Evolutionary conservation across 1,140 invertebrate genomes (phyloP).

Genomic region (Tetraneura akinire): DNA sequence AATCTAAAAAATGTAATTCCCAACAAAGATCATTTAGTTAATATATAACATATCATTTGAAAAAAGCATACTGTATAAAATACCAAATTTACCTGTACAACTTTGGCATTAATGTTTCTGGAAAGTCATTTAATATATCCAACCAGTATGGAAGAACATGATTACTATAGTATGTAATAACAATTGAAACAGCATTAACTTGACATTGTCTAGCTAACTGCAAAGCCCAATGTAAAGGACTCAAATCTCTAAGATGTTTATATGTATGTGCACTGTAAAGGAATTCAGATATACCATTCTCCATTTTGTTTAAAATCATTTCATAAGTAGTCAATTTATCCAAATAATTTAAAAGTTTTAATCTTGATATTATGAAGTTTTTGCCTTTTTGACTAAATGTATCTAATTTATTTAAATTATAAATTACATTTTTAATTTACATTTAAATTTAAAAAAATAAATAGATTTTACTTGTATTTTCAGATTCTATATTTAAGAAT

Average conservation of each 20-base stretch:
- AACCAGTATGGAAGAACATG: constrained; percentile 33
- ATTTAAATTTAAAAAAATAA: too few species aligned
- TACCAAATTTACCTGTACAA: constrained; percentile 32
- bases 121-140: constrained; percentile 39
- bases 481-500: constrained; percentile 17
- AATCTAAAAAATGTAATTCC: too few species aligned
- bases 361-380: constrained; percentile 39
- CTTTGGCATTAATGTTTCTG: constrained; percentile 42
- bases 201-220: constrained; percentile 45
- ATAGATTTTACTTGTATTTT: background rate
- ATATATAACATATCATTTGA: too few species aligned
- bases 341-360: constrained; percentile 32
- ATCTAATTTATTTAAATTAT: background rate
- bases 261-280: constrained; percentile 12
- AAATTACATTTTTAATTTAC: background rate
- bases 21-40: too few species aligned
- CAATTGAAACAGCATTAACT: constrained; percentile 43
- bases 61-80: too few species aligned
- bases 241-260: constrained; percentile 41
- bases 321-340: constrained; percentile 43
- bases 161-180: constrained; percentile 39
- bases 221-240: constrained; percentile 29
- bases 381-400: constrained; percentile 33
- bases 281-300: background rate
- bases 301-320: constrained; percentile 34